Evolutionary conservation across 2,113 vertebrate genomes (phyloP).

Genomic region (Nematolebias whitei): DNA sequence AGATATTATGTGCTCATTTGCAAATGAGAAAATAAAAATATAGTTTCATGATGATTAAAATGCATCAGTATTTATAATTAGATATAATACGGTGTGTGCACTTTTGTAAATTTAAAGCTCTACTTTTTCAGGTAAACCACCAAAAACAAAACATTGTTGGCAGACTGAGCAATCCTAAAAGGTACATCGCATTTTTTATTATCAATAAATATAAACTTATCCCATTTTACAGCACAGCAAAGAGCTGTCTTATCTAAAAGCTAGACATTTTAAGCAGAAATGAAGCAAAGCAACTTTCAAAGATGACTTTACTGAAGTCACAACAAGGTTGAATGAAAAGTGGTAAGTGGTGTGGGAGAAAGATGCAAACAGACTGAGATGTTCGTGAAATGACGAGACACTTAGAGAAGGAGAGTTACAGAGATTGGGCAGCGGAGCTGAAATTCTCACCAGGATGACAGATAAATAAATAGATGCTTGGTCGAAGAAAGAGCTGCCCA

Average conservation of each 20-base stretch:
- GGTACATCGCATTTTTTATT: conserved; percentile 3
- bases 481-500: conserved; percentile 45
- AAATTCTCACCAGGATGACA: conserved; percentile 29
- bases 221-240: not conserved
- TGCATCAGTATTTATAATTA: not conserved
- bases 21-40: conserved; percentile 20
- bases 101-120: not conserved
- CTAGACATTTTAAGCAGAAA: not conserved
- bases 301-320: not conserved
- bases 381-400: not conserved
- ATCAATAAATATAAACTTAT: not conserved
- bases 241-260: not conserved
- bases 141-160: not conserved
- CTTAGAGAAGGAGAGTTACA: conserved; percentile 22
- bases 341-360: not conserved
- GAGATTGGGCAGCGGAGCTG: conserved; percentile 32
- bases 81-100: not conserved
- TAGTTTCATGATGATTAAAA: not conserved
- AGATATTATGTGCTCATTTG: conserved; percentile 28
- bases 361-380: not conserved
- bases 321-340: conserved; percentile 7
- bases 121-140: not conserved
- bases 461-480: conserved; percentile 44
- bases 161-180: not conserved
- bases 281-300: not conserved